These are phyloP conservation scores for Fragum sueziense DNA, from an alignment of 2,888 invertebrate species.

Conservation along the genomic window DNA sequence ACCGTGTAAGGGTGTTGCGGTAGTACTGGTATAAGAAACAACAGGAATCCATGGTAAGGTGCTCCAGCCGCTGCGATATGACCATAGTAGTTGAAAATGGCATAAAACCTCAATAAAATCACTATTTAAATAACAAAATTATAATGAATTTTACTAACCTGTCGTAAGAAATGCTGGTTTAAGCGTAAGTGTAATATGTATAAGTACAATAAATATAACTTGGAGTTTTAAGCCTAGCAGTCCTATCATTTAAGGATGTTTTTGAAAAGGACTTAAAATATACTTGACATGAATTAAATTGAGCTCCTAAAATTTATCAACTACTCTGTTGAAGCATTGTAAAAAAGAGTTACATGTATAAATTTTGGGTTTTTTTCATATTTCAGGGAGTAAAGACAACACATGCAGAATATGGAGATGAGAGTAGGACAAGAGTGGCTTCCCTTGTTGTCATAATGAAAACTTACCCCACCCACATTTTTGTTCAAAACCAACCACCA, in stretches of 20 bases:
- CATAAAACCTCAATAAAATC: no score
- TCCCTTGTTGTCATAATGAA: conserved; percentile 29
- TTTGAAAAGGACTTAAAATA: neutral
- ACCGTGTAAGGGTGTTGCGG: no score
- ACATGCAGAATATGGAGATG: conserved; percentile 89
- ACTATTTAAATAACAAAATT: no score
- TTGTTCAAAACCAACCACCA: neutral
- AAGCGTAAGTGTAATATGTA: no score
- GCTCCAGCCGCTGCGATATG: no score
- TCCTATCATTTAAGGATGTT: neutral
- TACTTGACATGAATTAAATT: neutral
- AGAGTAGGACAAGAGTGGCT: conserved; percentile 31
- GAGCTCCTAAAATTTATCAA: neutral
- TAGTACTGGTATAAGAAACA: no score
- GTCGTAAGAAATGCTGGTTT: no score
- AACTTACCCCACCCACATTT: neutral
- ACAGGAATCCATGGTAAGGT: no score
- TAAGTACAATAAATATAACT: neutral
- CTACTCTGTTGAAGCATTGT: neutral
- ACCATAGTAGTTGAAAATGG: neutral
- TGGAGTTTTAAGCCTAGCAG: neutral
- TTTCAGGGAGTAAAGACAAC: conserved; percentile 90
- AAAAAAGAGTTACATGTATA: neutral
- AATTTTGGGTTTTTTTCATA: conserved; percentile 12
- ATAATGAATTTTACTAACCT: no score